phyloP scores from a whole-genome alignment of 2,888 invertebrate genomes.

The Mesorhabditis spiculigera region DNA sequence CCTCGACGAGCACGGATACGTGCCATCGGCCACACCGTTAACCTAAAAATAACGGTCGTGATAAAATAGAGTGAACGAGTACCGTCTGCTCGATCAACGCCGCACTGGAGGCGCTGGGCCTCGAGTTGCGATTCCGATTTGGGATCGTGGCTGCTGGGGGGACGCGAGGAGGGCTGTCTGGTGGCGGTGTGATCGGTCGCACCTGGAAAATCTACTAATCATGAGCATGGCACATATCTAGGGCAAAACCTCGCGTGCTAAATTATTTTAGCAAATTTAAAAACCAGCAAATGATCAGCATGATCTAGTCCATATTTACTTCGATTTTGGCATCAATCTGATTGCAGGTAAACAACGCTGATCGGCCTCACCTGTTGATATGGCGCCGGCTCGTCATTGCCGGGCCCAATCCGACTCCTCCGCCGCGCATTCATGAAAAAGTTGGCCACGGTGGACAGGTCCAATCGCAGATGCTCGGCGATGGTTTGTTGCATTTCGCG shows the following conservation, averaged over 20 bases:
- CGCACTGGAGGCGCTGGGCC: conserved; percentile 7
- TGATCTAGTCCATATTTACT: not conserved
- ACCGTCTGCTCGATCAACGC: not conserved
- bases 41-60: not conserved
- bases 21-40: conserved; percentile 12
- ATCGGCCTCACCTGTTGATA: conserved; percentile 34
- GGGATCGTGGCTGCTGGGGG: not conserved
- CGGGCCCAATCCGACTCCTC: conserved; percentile 63
- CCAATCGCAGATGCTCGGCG: conserved; percentile 54
- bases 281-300: not conserved
- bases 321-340: not conserved
- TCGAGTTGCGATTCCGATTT: conserved; percentile 11
- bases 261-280: not conserved
- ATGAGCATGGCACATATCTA: not conserved
- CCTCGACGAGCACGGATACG: conserved; percentile 11
- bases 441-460: conserved; percentile 70
- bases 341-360: too few species aligned
- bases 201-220: conserved; percentile 14
- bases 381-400: conserved; percentile 34
- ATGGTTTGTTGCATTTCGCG: conserved; percentile 57
- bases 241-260: not conserved
- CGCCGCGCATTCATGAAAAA: conserved; percentile 99
- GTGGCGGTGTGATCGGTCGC: conserved; percentile 25
- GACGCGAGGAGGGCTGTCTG: conserved; percentile 22
- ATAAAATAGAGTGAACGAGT: not conserved